phyloP scores from a whole-genome alignment of 2,888 invertebrate species.

The Odontocolon sp. region DNA sequence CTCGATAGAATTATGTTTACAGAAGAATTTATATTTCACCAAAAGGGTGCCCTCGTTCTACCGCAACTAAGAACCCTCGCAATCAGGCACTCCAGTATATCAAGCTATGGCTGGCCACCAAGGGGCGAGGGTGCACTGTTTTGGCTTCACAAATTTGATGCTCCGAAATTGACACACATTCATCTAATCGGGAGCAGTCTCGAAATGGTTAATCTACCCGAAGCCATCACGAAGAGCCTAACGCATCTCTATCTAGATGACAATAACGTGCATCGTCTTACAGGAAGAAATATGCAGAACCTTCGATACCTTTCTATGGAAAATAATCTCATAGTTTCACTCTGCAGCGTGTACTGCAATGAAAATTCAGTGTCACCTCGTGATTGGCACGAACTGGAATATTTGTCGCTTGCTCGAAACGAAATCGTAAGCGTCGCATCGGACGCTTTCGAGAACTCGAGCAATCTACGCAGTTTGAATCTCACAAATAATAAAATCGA shows the following conservation, averaged over 20 bases:
- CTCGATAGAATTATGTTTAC: constrained; percentile 3
- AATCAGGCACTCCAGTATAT: too few relatives aligned
- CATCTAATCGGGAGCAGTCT: not conserved
- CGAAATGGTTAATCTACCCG: not conserved
- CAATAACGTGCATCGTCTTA: not conserved
- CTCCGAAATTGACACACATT: constrained; percentile 31
- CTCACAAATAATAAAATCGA: not conserved
- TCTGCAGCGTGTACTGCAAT: not conserved
- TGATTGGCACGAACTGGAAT: not conserved
- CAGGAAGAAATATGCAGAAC: not conserved
- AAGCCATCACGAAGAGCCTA: not conserved
- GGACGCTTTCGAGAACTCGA: not conserved
- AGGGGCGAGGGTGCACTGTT: not conserved
- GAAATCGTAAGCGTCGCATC: not conserved
- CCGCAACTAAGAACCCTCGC: too few relatives aligned
- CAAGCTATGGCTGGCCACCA: too few relatives aligned
- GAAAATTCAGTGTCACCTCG: not conserved
- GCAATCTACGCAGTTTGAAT: not conserved
- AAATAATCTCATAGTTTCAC: not conserved
- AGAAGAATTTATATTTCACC: too few relatives aligned
- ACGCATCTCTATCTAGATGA: constrained; percentile 10
- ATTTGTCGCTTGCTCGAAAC: constrained; percentile 17
- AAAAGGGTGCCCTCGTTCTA: too few relatives aligned
- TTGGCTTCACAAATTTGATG: not conserved
- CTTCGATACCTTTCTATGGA: constrained; percentile 21